Percentiles rank a stretch among this genome's conserved stretches.
These are phyloP conservation scores for Elaphurus davidianus DNA, from an alignment of 2,113 vertebrate genomes.

Conservation along the genomic window DNA sequence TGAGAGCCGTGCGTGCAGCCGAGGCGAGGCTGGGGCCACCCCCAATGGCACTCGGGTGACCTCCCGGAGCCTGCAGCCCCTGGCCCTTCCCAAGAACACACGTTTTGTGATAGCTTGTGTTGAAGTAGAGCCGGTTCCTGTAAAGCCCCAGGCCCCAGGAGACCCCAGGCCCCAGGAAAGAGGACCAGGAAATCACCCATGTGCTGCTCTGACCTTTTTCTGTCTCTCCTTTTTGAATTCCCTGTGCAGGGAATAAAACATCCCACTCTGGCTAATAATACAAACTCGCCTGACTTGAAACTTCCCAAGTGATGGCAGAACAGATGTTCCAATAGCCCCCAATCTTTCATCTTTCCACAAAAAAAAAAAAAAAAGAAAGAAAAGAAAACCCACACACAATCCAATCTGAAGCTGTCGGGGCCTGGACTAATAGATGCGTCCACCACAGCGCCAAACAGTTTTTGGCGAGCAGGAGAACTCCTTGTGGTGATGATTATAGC, in stretches of 20 bases:
- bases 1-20: fast-evolving
- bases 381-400: background rate
- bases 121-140: background rate
- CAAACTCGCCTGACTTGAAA: background rate
- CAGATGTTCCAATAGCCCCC: slow-evolving; percentile 20
- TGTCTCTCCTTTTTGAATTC: too few species aligned
- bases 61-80: fast-evolving
- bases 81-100: fast-evolving
- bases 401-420: background rate
- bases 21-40: background rate
- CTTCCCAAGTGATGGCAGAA: background rate
- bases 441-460: background rate
- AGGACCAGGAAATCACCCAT: background rate
- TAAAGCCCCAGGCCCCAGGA: background rate
- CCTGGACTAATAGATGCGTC: background rate
- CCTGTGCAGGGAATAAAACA: background rate
- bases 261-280: background rate
- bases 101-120: background rate
- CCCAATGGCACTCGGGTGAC: fast-evolving
- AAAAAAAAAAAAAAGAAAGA: background rate
- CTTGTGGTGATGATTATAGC: fast-evolving
- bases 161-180: background rate
- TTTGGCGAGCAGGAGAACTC: background rate
- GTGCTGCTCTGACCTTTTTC: fast-evolving
- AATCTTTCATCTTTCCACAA: background rate